These are phyloP conservation scores for Heloderma charlesbogerti DNA, from an alignment of 2,113 vertebrate species.

Conservation along the genomic window DNA sequence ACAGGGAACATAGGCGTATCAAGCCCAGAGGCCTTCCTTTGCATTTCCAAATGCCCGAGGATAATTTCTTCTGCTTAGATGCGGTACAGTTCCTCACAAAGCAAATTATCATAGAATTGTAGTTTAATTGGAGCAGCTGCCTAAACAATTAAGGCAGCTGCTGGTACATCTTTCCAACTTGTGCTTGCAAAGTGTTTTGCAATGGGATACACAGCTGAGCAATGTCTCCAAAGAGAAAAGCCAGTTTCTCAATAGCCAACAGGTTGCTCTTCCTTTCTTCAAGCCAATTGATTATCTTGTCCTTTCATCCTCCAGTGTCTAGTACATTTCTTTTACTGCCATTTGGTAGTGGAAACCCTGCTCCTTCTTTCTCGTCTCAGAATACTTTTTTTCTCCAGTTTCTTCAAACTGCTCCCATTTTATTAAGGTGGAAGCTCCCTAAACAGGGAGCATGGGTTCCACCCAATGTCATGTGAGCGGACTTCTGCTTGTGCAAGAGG, in stretches of 20 bases:
- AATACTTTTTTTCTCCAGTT: not conserved
- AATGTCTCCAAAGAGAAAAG: slow-evolving; percentile 16
- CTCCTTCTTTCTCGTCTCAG: not conserved
- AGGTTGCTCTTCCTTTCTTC: slow-evolving; percentile 4
- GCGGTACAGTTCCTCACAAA: slow-evolving; percentile 23
- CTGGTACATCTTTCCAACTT: slow-evolving; percentile 38
- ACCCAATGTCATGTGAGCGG: not conserved
- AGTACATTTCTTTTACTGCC: not conserved
- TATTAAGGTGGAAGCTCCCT: not conserved
- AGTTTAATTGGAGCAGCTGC: slow-evolving; percentile 43
- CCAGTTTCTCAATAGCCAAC: not conserved
- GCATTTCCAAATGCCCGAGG: not conserved
- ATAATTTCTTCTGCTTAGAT: slow-evolving; percentile 29
- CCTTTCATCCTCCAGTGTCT: not conserved
- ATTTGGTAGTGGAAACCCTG: not conserved
- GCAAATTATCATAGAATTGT: slow-evolving; percentile 41
- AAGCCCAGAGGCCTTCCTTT: not conserved
- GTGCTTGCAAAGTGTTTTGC: slow-evolving; percentile 39
- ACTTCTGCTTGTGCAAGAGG: not conserved
- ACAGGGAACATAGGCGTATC: not conserved
- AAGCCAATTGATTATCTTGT: not conserved
- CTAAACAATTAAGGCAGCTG: slow-evolving; percentile 40
- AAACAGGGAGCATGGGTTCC: not conserved
- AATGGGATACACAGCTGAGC: slow-evolving; percentile 6
- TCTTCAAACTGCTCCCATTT: not conserved